Base-by-base conservation (phyloP, 2,888 invertebrate genomes). In the Oscheius sp. region DNA sequence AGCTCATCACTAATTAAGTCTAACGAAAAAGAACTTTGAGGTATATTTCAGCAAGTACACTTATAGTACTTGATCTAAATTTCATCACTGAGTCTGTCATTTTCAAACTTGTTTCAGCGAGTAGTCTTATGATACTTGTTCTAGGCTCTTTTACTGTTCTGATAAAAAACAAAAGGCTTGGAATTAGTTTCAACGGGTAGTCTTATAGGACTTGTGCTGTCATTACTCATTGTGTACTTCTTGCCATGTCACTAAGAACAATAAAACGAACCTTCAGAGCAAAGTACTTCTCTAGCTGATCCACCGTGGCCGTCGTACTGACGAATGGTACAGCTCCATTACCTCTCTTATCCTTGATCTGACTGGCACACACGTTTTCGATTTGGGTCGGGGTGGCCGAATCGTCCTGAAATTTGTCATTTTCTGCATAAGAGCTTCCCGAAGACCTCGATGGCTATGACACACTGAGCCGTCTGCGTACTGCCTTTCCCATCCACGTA, bases 221-320 rank as follows among this genome's bases (percentile, higher is more conserved):
- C 21, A 21, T 21, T 21, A 21, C 21, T 21, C 21, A 21, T 21
- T 21, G 21, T 21, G 21, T 21, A 21, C 21, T 21, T 21, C 21
- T 21, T 21, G 21, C 21, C 21, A 21, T 21, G 21, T 13, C 3
- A 63, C n/a, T 29, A n/a, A 13, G 48, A 48, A 21, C 1, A 47
- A 1, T 47, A 9, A 35, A 51, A 65, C 13, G 35, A 35, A 55
- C 68, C 42, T 68, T 68, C 2, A 68, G 13, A n/a, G 68, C 68
- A 42, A 68, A 68, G 55, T 55, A 68, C 53, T 68, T 68, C 13
- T 68, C 68, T 7, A 68, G 42, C 42, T 68, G 68, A 11, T 53
- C 55, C 21, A 68, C 68, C 13, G 32, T 42, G 11, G 13, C 68
- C 11, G 55, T 68, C 2, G 42, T 55, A n/a, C 55, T 68, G 68